Evolutionary conservation across 2,888 invertebrate species (phyloP).

Genomic region (Agriopis marginaria): DNA sequence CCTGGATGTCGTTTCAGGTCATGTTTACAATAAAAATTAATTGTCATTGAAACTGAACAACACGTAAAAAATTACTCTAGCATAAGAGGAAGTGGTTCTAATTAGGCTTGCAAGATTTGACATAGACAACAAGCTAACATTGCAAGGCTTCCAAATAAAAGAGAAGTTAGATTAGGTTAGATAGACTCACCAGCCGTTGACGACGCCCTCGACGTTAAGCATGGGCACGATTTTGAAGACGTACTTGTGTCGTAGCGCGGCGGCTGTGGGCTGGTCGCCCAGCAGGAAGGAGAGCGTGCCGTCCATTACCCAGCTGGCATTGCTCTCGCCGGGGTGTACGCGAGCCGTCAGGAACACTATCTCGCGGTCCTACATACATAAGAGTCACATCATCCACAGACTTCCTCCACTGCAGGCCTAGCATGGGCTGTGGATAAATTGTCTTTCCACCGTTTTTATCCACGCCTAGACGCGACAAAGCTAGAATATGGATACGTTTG

Average conservation of each 20-base stretch:
- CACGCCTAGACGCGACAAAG: too few species aligned
- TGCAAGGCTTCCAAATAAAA: background rate
- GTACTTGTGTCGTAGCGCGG: constrained; percentile 88
- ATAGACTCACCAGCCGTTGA: constrained; percentile 92
- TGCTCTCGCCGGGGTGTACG: constrained; percentile 96
- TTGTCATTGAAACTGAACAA: too few species aligned
- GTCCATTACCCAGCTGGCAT: constrained; percentile 96
- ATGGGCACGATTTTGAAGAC: constrained; percentile 95
- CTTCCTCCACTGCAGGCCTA: too few species aligned
- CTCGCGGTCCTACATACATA: constrained; percentile 84
- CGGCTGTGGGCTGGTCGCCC: constrained; percentile 84
- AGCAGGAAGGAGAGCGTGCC: constrained; percentile 90
- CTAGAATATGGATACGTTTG: too few species aligned
- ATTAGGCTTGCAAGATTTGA: too few species aligned
- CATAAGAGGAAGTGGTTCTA: too few species aligned
- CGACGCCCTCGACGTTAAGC: constrained; percentile 95
- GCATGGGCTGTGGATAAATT: too few species aligned
- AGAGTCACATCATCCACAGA: background rate
- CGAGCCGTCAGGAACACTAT: constrained; percentile 91
- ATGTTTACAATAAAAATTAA: too few species aligned
- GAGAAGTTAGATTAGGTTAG: background rate
- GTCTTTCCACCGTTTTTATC: too few species aligned
- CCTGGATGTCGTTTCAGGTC: too few species aligned
- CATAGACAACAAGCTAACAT: background rate
- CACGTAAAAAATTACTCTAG: too few species aligned